phyloP scores from a whole-genome alignment of 2,888 invertebrate genomes.

The Dendrolimus pini region DNA sequence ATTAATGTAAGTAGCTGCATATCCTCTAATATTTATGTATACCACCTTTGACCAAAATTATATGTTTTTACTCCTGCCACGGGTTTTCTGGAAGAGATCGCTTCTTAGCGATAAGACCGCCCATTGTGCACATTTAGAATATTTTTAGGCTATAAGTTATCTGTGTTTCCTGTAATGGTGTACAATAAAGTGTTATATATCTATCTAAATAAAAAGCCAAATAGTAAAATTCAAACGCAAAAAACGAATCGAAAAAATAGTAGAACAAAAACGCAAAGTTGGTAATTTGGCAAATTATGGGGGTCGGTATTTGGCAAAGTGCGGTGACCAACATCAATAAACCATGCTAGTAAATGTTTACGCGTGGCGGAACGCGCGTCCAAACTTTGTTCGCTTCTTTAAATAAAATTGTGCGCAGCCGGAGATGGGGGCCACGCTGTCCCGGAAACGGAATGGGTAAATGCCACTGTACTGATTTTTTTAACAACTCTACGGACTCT shows the following conservation, averaged over 20 bases:
- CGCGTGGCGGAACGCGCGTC: constrained; percentile 47
- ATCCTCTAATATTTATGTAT: too few relatives aligned
- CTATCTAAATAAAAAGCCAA: too few relatives aligned
- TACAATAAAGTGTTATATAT: too few relatives aligned
- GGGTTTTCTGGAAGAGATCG: too few relatives aligned
- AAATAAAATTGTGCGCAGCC: constrained; percentile 45
- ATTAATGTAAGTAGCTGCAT: too few relatives aligned
- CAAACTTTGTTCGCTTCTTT: constrained; percentile 52
- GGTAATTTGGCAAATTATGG: neutral
- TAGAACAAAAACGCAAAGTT: neutral
- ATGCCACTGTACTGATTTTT: constrained; percentile 19
- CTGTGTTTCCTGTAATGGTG: too few relatives aligned
- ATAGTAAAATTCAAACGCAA: too few relatives aligned
- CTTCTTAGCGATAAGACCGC: too few relatives aligned
- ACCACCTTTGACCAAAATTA: too few relatives aligned
- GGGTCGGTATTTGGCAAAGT: constrained; percentile 21
- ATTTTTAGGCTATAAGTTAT: too few relatives aligned
- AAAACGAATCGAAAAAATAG: neutral
- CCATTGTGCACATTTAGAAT: too few relatives aligned
- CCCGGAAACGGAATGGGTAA: constrained; percentile 23
- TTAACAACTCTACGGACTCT: constrained; percentile 14
- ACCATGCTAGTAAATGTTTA: constrained; percentile 67
- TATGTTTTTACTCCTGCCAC: too few relatives aligned
- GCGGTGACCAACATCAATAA: constrained; percentile 66
- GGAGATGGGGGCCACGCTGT: constrained; percentile 38